Evolutionary conservation across 2,797 vertebrate genomes (phyloP).

Genomic region (Margarornis squamiger): DNA sequence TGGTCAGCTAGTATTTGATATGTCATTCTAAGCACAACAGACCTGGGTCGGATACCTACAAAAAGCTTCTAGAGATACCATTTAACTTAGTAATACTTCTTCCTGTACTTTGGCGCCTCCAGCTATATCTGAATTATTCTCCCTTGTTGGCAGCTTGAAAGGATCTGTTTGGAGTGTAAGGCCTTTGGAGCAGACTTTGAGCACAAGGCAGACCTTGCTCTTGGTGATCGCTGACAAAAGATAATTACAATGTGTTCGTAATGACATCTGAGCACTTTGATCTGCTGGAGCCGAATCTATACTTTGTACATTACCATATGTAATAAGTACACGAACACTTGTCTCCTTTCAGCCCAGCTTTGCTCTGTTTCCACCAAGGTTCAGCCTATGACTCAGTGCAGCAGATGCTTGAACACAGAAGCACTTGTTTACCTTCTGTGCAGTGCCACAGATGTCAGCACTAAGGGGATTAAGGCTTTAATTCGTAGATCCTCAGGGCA

Average conservation of each 20-base stretch:
- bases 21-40: background rate
- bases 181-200: slow-evolving; percentile 3
- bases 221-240: slow-evolving; percentile 2
- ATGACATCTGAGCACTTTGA: slow-evolving; percentile 15
- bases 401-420: background rate
- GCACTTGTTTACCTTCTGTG: background rate
- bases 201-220: slow-evolving; percentile 17
- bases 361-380: background rate
- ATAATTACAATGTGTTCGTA: slow-evolving; percentile 13
- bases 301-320: background rate
- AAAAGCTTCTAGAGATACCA: background rate
- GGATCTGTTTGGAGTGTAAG: slow-evolving; percentile 16
- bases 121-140: slow-evolving; percentile 8
- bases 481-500: background rate
- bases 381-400: background rate
- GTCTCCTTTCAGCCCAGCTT: background rate
- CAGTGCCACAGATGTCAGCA: background rate
- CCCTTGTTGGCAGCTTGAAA: slow-evolving; percentile 7
- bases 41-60: background rate
- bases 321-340: background rate
- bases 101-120: background rate
- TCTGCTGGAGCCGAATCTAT: background rate
- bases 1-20: background rate
- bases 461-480: background rate
- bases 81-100: background rate